These are phyloP conservation scores for Hemichromis elongatus DNA, from an alignment of 2,113 vertebrate species.

Conservation along the genomic window DNA sequence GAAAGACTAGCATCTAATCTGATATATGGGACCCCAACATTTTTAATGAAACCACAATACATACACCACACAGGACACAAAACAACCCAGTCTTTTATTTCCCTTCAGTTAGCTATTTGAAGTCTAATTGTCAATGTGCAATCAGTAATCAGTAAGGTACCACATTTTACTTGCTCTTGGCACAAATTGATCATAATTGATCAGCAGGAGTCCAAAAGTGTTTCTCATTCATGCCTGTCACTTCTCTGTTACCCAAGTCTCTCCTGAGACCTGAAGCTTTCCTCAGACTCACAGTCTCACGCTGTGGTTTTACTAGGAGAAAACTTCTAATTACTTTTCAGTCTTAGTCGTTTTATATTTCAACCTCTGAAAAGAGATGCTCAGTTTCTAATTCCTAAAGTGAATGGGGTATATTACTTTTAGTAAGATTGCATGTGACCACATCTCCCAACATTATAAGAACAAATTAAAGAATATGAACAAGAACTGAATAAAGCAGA, in stretches of 20 bases:
- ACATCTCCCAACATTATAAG: neutral
- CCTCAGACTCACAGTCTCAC: neutral
- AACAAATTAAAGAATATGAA: neutral
- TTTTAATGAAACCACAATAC: neutral
- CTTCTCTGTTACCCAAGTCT: neutral
- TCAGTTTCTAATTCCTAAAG: neutral
- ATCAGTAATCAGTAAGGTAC: conserved; percentile 16
- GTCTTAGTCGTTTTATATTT: neutral
- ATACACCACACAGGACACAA: neutral
- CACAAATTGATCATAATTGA: conserved; percentile 9
- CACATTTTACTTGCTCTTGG: neutral
- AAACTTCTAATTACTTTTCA: neutral
- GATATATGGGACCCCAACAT: neutral
- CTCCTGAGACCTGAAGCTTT: neutral
- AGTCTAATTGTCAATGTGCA: neutral
- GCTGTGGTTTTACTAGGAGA: neutral
- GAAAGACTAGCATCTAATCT: neutral
- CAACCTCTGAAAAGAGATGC: neutral
- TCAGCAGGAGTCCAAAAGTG: neutral
- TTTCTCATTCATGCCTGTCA: neutral
- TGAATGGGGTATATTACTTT: neutral
- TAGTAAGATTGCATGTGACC: neutral
- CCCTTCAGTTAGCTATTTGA: neutral
- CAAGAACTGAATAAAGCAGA: neutral
- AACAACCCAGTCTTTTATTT: neutral